Conservation (phyloP, 2,113 vertebrate genomes). For the Oreochromis niloticus region DNA sequence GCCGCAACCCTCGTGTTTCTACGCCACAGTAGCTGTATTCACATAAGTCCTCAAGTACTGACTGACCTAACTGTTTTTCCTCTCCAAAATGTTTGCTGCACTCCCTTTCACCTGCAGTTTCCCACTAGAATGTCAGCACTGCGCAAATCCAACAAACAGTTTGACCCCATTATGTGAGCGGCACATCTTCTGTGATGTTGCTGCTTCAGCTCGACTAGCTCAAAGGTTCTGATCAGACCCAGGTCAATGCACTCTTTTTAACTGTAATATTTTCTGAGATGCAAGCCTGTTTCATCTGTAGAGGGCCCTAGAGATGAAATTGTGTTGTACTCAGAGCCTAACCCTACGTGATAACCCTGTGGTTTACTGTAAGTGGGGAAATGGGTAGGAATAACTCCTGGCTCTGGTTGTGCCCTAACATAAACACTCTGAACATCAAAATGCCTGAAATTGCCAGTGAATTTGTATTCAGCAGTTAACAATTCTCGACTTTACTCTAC, state of each 20-base stretch:
- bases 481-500: not conserved
- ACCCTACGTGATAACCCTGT: constrained; percentile 10
- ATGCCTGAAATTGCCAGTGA: not conserved
- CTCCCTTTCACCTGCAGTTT: not conserved
- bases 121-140: not conserved
- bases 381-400: not conserved
- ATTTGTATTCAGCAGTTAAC: not conserved
- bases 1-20: not conserved
- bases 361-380: constrained; percentile 38
- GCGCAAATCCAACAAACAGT: not conserved
- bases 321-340: constrained; percentile 28
- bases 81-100: not conserved
- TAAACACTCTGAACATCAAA: constrained; percentile 12
- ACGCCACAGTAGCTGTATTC: not conserved
- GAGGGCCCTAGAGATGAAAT: constrained; percentile 43
- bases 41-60: no score
- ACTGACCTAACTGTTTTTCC: not conserved
- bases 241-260: constrained; percentile 32
- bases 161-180: not conserved
- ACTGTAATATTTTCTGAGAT: constrained; percentile 39
- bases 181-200: not conserved
- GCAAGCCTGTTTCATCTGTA: constrained; percentile 5
- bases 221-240: not conserved
- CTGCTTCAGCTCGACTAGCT: not conserved
- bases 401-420: not conserved